Evolutionary conservation across 2,797 vertebrate genomes (phyloP).

Genomic region (Melanotaenia parkinsoni): DNA sequence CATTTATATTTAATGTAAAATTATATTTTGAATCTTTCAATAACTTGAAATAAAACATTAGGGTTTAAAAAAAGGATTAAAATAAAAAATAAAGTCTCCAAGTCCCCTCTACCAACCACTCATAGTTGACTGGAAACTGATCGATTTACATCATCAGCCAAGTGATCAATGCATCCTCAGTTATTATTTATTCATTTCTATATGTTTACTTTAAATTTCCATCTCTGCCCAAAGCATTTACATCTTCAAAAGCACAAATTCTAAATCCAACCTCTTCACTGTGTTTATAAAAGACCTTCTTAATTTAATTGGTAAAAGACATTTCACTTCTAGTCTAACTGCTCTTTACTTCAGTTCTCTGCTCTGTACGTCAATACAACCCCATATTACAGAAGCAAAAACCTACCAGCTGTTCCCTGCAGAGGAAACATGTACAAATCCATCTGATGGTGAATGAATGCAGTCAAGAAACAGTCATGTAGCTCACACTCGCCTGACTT

Average conservation of each 20-base stretch:
- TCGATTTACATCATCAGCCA: background rate
- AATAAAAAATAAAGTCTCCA: no score
- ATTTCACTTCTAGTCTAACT: background rate
- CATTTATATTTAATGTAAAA: no score
- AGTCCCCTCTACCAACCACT: no score
- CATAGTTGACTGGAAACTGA: no score
- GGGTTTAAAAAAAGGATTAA: no score
- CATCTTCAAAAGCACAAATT: background rate
- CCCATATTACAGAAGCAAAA: conserved; percentile 22
- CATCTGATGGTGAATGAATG: conserved; percentile 48
- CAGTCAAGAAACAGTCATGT: conserved; percentile 44
- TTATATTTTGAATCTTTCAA: no score
- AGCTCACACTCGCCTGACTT: conserved; percentile 47
- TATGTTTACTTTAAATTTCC: no score
- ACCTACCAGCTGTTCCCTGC: conserved; percentile 24
- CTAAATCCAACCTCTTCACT: background rate
- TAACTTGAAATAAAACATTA: no score
- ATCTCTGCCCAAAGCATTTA: background rate
- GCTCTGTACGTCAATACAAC: background rate
- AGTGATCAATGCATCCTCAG: background rate
- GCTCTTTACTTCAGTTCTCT: conserved; percentile 4
- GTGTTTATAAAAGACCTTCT: background rate
- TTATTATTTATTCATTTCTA: background rate
- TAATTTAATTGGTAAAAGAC: conserved; percentile 14
- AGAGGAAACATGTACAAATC: conserved; percentile 42